Percentiles rank a stretch among this genome's conserved stretches.
Conservation (phyloP, 2,113 vertebrate genomes). For the Ciconia stormi region DNA sequence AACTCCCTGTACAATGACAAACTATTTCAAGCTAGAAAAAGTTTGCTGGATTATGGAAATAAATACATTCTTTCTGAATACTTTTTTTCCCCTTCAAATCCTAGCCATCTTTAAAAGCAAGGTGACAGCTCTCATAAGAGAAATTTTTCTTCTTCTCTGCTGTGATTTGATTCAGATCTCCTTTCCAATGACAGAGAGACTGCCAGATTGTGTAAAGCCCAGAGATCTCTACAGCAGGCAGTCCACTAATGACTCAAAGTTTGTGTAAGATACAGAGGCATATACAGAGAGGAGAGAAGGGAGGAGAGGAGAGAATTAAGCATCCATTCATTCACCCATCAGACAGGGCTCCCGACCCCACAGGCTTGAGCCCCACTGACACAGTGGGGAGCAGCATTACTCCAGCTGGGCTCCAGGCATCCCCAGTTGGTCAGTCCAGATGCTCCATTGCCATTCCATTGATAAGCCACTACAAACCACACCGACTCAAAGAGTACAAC, state of each 20-base stretch:
- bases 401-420: not conserved
- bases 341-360: not conserved
- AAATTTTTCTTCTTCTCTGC: slow-evolving; percentile 25
- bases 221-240: slow-evolving; percentile 55
- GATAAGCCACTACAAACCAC: not conserved
- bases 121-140: slow-evolving; percentile 52
- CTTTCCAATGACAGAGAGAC: slow-evolving; percentile 44
- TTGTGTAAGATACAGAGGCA: not conserved
- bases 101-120: slow-evolving; percentile 34
- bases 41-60: slow-evolving; percentile 21
- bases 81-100: not conserved
- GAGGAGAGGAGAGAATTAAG: not conserved
- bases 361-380: not conserved
- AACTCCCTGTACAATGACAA: not conserved
- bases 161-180: slow-evolving; percentile 51
- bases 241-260: slow-evolving; percentile 56
- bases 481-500: not conserved
- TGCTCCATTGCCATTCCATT: not conserved
- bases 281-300: not conserved
- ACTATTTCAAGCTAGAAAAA: slow-evolving; percentile 9
- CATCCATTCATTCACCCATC: not conserved
- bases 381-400: not conserved
- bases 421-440: not conserved
- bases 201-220: slow-evolving; percentile 41
- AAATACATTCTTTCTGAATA: slow-evolving; percentile 15